These are phyloP conservation scores for Nyctibius grandis DNA, from an alignment of 2,797 vertebrate species.

Conservation along the genomic window DNA sequence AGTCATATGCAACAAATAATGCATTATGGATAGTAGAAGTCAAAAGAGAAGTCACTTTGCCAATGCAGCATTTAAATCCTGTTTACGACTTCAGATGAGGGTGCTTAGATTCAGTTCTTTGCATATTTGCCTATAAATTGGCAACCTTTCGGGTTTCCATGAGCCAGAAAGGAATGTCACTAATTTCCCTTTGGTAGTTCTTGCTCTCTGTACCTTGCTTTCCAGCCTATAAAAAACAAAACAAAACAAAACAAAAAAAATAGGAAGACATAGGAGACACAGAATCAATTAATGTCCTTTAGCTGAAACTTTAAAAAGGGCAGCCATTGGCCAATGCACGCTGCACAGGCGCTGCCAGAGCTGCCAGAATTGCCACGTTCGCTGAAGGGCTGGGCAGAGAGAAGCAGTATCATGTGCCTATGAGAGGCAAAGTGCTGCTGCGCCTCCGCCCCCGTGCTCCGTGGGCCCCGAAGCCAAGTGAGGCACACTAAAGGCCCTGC, in stretches of 20 bases:
- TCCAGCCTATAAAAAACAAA: background rate
- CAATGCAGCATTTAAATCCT: conserved; percentile 16
- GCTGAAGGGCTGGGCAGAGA: background rate
- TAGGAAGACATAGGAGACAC: background rate
- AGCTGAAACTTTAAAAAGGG: background rate
- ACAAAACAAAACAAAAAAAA: background rate
- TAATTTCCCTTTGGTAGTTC: background rate
- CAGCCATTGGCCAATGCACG: background rate
- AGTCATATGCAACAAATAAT: conserved; percentile 21
- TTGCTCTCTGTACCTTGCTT: background rate
- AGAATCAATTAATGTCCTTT: background rate
- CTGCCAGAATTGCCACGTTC: background rate
- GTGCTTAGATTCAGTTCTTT: background rate
- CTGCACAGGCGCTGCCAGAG: background rate
- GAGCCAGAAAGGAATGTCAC: background rate
- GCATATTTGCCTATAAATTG: background rate
- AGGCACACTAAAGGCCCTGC: background rate
- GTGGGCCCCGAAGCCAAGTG: accelerated
- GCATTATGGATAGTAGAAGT: conserved; percentile 1
- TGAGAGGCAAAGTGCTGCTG: background rate
- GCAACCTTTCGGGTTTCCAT: background rate
- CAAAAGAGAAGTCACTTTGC: conserved; percentile 22
- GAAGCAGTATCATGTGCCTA: background rate
- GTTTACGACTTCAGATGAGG: background rate
- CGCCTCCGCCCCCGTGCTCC: accelerated